Percentiles rank a stretch among this genome's conserved stretches.
Conservation (phyloP, 2,888 invertebrate genomes). For the Tetropium fuscum region DNA sequence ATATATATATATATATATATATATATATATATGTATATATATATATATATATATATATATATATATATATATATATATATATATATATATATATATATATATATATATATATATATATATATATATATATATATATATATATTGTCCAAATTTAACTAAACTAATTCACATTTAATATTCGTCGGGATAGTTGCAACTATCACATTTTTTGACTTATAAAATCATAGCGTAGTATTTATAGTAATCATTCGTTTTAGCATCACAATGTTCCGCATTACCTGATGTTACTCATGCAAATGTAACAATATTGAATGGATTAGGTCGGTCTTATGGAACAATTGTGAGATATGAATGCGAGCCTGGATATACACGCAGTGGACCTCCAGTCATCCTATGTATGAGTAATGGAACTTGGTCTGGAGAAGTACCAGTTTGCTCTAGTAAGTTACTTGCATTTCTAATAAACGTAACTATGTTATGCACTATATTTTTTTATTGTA, state of each 20-base stretch:
- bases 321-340: slow-evolving; percentile 93
- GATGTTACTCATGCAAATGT: slow-evolving; percentile 91
- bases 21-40: no score
- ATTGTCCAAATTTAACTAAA: background rate
- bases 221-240: no score
- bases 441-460: slow-evolving; percentile 84
- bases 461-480: background rate
- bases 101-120: no score
- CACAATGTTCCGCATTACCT: slow-evolving; percentile 88
- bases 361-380: slow-evolving; percentile 88
- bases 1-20: no score
- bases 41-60: no score
- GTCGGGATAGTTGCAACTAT: no score
- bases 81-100: no score
- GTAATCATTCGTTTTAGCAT: no score
- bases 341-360: slow-evolving; percentile 93
- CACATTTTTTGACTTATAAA: no score
- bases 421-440: slow-evolving; percentile 87
- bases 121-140: background rate
- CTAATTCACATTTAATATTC: no score
- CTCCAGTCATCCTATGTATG: slow-evolving; percentile 93
- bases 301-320: slow-evolving; percentile 88
- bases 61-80: no score
- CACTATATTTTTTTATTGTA: slow-evolving; percentile 51
- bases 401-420: slow-evolving; percentile 97